These are phyloP conservation scores for Drymodes brunneopygia DNA, from an alignment of 2,113 vertebrate species.

Conservation along the genomic window DNA sequence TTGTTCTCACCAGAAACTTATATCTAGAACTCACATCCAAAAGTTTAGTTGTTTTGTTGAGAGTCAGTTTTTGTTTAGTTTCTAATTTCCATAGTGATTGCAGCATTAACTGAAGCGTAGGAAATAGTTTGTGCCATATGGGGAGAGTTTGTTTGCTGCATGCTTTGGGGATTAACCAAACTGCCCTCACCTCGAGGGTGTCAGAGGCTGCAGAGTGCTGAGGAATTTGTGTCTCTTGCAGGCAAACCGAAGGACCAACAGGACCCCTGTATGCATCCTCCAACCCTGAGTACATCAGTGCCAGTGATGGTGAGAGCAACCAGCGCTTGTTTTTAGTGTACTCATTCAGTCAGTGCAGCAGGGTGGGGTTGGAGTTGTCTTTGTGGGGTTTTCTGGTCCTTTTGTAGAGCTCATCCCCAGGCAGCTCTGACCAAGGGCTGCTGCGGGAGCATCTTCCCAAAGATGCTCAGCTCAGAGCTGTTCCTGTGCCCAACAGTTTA, in stretches of 20 bases:
- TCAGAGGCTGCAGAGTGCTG: neutral
- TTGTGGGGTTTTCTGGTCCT: neutral
- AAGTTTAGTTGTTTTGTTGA: neutral
- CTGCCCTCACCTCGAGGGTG: neutral
- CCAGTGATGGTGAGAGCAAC: slow-evolving; percentile 86
- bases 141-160: neutral
- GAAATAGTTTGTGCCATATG: neutral
- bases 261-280: slow-evolving; percentile 93
- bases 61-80: neutral
- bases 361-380: neutral
- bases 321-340: neutral
- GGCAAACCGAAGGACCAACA: slow-evolving; percentile 89
- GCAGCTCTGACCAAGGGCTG: neutral
- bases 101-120: neutral
- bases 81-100: neutral
- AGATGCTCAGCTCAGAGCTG: neutral
- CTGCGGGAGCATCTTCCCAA: neutral
- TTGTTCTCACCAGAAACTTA: neutral
- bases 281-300: slow-evolving; percentile 94
- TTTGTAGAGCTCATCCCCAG: fast-evolving
- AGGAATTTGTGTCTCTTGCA: slow-evolving; percentile 41
- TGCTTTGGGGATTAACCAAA: neutral
- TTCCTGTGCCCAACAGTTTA: slow-evolving; percentile 76
- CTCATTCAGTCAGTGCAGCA: neutral
- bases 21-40: neutral